Percentiles rank a stretch among this genome's conserved stretches.
Evolutionary conservation across 2,113 vertebrate genomes (phyloP).

Genomic region (Taxidea taxus): DNA sequence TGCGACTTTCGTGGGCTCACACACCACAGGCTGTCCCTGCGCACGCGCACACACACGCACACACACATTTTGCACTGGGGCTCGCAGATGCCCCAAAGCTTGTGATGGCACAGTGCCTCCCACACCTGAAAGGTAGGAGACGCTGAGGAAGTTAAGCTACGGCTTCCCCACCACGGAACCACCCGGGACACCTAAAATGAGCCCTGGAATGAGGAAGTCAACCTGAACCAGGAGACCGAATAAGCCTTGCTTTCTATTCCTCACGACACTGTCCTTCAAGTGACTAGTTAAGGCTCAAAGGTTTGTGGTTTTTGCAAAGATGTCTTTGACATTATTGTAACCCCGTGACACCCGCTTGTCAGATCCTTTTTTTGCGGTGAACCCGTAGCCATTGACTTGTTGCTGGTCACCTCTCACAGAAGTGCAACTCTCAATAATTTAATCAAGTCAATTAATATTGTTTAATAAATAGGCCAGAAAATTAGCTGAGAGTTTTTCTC

Average conservation of each 20-base stretch:
- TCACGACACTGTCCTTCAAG: neutral
- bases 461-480: slow-evolving; percentile 85
- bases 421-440: slow-evolving; percentile 72
- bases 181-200: slow-evolving; percentile 29
- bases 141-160: neutral
- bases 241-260: rapidly evolving
- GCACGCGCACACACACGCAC: neutral
- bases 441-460: slow-evolving; percentile 77
- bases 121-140: neutral
- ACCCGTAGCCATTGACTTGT: rapidly evolving
- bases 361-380: neutral
- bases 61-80: neutral
- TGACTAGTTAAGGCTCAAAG: neutral
- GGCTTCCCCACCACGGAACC: neutral
- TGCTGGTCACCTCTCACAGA: slow-evolving; percentile 52
- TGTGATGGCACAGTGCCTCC: slow-evolving; percentile 41
- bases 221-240: neutral
- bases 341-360: neutral
- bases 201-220: slow-evolving; percentile 56
- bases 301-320: neutral
- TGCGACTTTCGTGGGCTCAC: neutral
- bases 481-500: slow-evolving; percentile 60
- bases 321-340: neutral
- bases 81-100: neutral
- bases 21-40: neutral